These are phyloP conservation scores for Apus apus DNA, from an alignment of 2,113 vertebrate species.

Conservation along the genomic window DNA sequence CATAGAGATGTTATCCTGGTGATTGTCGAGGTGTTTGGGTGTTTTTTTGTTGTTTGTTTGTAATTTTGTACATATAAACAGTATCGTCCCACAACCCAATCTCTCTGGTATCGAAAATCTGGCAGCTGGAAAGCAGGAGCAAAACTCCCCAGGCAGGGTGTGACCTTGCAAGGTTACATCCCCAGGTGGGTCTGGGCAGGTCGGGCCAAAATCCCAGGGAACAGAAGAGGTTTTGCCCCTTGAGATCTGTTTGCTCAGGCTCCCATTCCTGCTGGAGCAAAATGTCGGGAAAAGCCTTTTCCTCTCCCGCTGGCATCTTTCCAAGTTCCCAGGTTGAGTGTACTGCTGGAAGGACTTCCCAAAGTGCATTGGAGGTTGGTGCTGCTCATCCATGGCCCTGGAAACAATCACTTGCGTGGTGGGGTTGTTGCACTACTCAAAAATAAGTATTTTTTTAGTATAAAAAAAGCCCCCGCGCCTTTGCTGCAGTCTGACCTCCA, in stretches of 20 bases:
- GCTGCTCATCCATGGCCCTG: not conserved
- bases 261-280: not conserved
- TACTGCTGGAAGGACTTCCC: not conserved
- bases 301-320: fast-evolving
- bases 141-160: not conserved
- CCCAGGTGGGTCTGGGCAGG: too few relatives aligned
- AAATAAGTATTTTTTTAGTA: not conserved
- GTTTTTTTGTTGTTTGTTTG: not conserved
- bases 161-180: fast-evolving
- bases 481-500: not conserved
- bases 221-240: not conserved
- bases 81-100: not conserved
- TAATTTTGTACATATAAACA: not conserved
- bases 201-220: fast-evolving
- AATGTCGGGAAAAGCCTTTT: not conserved
- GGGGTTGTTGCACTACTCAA: not conserved
- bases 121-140: not conserved
- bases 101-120: not conserved
- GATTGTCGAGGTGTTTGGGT: not conserved
- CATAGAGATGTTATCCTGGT: not conserved
- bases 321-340: not conserved
- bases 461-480: not conserved
- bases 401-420: fast-evolving
- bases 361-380: not conserved
- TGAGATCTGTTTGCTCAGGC: fast-evolving